Conservation (phyloP, 2,888 invertebrate species). For the Drosophila falleni region DNA sequence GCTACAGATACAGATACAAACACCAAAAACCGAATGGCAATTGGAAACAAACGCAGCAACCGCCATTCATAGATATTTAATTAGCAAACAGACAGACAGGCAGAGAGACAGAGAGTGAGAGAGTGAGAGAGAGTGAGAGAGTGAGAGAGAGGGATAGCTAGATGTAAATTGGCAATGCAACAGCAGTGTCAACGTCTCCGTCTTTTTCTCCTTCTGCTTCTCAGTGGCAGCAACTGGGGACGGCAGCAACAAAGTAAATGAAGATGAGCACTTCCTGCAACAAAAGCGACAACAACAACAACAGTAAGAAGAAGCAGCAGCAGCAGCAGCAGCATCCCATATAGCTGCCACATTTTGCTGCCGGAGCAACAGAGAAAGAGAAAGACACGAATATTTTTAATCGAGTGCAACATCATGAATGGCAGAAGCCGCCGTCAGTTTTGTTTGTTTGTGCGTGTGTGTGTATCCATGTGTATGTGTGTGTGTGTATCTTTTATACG, state of each 20-base stretch:
- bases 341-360: slow-evolving; percentile 21
- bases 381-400: slow-evolving; percentile 73
- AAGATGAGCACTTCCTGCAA: slow-evolving; percentile 82
- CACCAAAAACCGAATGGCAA: slow-evolving; percentile 31
- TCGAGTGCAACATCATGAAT: slow-evolving; percentile 81
- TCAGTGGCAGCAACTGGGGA: slow-evolving; percentile 32
- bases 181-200: slow-evolving; percentile 28
- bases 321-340: slow-evolving; percentile 39
- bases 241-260: slow-evolving; percentile 73
- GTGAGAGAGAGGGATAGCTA: slow-evolving; percentile 8
- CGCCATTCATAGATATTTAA: slow-evolving; percentile 82
- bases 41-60: slow-evolving; percentile 57
- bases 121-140: slow-evolving; percentile 8
- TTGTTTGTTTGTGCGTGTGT: slow-evolving; percentile 56
- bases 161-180: slow-evolving; percentile 75
- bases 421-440: slow-evolving; percentile 68
- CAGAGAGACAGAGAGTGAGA: slow-evolving; percentile 7
- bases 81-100: slow-evolving; percentile 62
- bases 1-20: slow-evolving; percentile 17
- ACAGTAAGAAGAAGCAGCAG: slow-evolving; percentile 31
- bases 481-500: slow-evolving; percentile 75
- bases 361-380: neutral
- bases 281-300: slow-evolving; percentile 69
- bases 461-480: slow-evolving; percentile 38
- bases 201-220: slow-evolving; percentile 19